These are phyloP conservation scores for Hipparchia semele DNA, from an alignment of 2,888 invertebrate species.

Conservation along the genomic window DNA sequence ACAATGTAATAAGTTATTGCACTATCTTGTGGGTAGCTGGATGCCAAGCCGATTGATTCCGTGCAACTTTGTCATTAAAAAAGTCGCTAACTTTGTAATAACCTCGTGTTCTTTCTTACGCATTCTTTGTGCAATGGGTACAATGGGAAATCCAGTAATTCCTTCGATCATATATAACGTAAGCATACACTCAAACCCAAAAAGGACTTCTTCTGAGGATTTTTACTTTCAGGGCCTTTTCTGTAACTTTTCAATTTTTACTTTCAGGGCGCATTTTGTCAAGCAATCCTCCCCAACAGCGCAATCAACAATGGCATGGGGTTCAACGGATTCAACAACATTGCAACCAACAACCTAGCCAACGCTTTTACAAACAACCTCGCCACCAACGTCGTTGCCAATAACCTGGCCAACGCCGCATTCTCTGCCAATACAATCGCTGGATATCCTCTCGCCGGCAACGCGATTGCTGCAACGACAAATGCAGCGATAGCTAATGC, in stretches of 20 bases:
- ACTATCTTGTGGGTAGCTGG: too few relatives aligned
- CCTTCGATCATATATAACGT: too few relatives aligned
- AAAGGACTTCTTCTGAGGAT: too few relatives aligned
- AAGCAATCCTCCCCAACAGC: constrained; percentile 39
- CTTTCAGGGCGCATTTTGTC: constrained; percentile 47
- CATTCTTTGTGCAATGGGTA: too few relatives aligned
- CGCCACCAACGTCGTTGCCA: constrained; percentile 25
- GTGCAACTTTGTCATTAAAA: too few relatives aligned
- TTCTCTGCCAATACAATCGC: constrained; percentile 25
- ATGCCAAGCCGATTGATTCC: too few relatives aligned
- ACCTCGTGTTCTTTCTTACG: too few relatives aligned
- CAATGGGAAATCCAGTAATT: too few relatives aligned
- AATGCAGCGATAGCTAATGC: constrained; percentile 33
- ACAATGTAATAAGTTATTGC: too few relatives aligned
- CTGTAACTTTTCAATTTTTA: background rate
- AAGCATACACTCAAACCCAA: too few relatives aligned
- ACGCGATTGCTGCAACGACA: constrained; percentile 23
- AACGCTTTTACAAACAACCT: constrained; percentile 2
- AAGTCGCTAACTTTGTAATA: too few relatives aligned
- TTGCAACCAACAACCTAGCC: constrained; percentile 1
- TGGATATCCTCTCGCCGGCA: constrained; percentile 23
- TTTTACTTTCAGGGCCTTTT: too few relatives aligned
- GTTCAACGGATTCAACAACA: constrained; percentile 12
- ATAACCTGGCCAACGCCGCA: constrained; percentile 21
- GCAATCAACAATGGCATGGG: constrained; percentile 35